Conservation (phyloP, 2,113 vertebrate genomes). For the Ovis canadensis region DNA sequence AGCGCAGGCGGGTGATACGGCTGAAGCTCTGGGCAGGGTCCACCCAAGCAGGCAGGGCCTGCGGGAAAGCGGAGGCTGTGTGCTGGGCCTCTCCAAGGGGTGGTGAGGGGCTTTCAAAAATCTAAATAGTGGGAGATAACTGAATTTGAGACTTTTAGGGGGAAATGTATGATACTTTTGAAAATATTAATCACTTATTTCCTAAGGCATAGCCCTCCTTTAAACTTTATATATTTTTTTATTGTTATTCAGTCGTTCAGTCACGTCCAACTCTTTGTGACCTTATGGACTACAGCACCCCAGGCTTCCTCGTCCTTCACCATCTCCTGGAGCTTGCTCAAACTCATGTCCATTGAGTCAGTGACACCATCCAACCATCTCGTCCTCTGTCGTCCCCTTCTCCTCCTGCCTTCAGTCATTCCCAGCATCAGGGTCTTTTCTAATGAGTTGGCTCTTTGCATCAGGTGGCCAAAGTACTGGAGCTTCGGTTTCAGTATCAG, state of each 20-base stretch:
- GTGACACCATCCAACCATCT: neutral
- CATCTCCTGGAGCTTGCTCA: neutral
- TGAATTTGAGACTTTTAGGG: neutral
- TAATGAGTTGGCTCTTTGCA: neutral
- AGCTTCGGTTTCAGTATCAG: neutral
- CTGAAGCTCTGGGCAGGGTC: neutral
- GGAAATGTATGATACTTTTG: neutral
- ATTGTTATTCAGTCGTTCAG: neutral
- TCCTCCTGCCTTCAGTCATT: neutral
- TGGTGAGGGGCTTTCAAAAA: neutral
- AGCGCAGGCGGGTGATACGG: neutral
- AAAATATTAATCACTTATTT: neutral
- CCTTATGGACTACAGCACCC: neutral
- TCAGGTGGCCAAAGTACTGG: neutral
- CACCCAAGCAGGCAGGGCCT: accelerated
- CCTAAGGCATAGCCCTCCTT: no score
- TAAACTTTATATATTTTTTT: neutral
- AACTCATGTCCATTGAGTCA: neutral
- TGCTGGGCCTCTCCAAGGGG: neutral
- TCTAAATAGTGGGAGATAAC: neutral
- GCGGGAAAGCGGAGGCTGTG: no score
- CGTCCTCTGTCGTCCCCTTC: neutral
- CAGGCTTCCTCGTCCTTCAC: neutral
- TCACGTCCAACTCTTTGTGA: neutral
- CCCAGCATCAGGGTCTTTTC: neutral